phyloP scores from a whole-genome alignment of 2,888 invertebrate genomes.

The Leptopilina myrica region DNA sequence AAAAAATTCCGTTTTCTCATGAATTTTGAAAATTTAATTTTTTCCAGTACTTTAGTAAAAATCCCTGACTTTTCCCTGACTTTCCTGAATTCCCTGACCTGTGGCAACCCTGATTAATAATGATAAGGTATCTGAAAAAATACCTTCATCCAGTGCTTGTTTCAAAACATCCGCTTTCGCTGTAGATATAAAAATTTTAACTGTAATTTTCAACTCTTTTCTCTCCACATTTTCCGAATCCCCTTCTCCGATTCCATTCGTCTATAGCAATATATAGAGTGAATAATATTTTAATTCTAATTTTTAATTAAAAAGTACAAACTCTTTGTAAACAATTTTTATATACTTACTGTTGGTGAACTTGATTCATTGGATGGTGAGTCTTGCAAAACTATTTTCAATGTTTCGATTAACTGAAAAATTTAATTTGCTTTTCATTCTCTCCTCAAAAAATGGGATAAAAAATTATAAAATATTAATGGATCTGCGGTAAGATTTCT shows the following conservation, averaged over 20 bases:
- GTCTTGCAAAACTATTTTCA: slow-evolving; percentile 80
- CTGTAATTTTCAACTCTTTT: slow-evolving; percentile 88
- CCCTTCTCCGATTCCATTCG: slow-evolving; percentile 48
- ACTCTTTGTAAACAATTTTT: slow-evolving; percentile 28
- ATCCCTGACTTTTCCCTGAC: no score
- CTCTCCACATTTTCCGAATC: slow-evolving; percentile 81
- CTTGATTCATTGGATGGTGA: slow-evolving; percentile 69
- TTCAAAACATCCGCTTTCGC: slow-evolving; percentile 82
- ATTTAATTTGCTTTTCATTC: background rate
- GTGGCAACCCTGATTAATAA: no score
- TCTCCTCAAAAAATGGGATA: no score
- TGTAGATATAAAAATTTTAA: slow-evolving; percentile 90
- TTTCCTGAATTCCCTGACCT: no score
- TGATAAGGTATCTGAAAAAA: background rate
- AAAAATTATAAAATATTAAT: no score
- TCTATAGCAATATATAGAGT: slow-evolving; percentile 38
- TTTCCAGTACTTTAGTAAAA: no score
- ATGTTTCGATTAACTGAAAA: slow-evolving; percentile 81
- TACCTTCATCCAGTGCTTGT: slow-evolving; percentile 87
- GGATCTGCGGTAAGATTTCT: no score
- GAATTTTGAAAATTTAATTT: no score
- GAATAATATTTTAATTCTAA: background rate
- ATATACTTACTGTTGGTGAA: slow-evolving; percentile 60
- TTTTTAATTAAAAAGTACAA: background rate
- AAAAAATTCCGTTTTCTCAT: no score